These are phyloP conservation scores for Drosophila nikananu DNA, from an alignment of 1,140 invertebrate genomes.

Conservation along the genomic window DNA sequence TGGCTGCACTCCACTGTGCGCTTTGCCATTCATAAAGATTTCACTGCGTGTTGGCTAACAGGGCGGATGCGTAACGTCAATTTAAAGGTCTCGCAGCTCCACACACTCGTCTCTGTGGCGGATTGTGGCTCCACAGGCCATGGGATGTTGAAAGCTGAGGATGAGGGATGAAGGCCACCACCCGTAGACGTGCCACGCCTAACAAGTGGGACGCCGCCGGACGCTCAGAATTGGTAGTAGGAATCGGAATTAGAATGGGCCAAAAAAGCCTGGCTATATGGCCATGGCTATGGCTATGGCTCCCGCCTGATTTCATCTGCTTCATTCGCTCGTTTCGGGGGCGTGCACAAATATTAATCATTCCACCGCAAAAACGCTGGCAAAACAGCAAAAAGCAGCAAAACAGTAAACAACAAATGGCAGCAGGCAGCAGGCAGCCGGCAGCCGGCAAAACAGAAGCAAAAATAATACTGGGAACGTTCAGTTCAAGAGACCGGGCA, in stretches of 20 bases:
- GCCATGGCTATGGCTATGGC: not conserved
- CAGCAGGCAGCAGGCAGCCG: not conserved
- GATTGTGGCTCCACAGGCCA: not conserved
- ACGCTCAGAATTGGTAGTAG: not conserved
- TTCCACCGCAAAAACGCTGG: constrained; percentile 44
- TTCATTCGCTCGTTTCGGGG: constrained; percentile 1
- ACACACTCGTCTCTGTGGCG: not conserved
- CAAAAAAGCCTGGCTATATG: no score
- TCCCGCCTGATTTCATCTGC: constrained; percentile 9
- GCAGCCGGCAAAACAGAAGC: constrained; percentile 3
- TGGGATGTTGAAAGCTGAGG: not conserved
- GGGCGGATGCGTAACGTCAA: constrained; percentile 71
- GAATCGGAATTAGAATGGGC: constrained; percentile 40
- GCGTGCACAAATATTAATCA: constrained; percentile 58
- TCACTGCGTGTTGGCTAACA: constrained; percentile 40
- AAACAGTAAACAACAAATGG: constrained; percentile 29
- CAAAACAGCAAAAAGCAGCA: constrained; percentile 20
- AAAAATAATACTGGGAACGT: constrained; percentile 4
- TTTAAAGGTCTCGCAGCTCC: constrained; percentile 59
- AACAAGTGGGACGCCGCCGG: constrained; percentile 45
- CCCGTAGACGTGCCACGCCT: constrained; percentile 57
- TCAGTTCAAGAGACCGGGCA: not conserved
- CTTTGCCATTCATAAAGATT: constrained; percentile 58
- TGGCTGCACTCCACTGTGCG: constrained; percentile 13
- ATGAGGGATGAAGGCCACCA: not conserved